A percentile compares a stretch with the other conserved stretches of the same genome.
phyloP scores from a whole-genome alignment of 1,140 invertebrate species.

The Tribolium castaneum region DNA sequence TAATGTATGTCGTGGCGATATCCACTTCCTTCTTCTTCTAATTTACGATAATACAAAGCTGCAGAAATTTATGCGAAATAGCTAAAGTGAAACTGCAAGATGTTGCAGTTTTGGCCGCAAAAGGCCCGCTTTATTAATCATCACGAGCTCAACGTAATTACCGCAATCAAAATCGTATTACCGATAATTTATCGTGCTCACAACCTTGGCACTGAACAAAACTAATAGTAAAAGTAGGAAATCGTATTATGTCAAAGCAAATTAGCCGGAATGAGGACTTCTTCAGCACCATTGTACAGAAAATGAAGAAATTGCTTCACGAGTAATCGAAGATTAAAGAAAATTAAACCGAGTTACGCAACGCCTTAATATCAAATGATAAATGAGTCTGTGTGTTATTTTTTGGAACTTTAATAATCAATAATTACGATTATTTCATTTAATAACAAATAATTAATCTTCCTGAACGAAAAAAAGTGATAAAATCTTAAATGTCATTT shows the following conservation, averaged over 20 bases:
- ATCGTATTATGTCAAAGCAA: conserved; percentile 7
- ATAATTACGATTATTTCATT: conserved; percentile 2
- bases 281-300: not conserved
- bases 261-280: not conserved
- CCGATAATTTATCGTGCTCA: not conserved
- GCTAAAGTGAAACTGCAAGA: not conserved
- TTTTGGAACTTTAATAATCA: not conserved
- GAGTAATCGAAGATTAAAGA: conserved; percentile 1
- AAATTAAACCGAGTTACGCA: conserved; percentile 4
- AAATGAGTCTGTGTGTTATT: not conserved
- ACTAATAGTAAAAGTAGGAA: conserved; percentile 4
- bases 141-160: conserved; percentile 2
- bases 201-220: conserved; percentile 4
- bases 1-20: not conserved
- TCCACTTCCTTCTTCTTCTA: conserved; percentile 15
- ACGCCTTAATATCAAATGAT: conserved; percentile 29
- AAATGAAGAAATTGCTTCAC: not conserved
- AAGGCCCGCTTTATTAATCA: conserved; percentile 27
- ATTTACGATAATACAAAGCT: conserved; percentile 9
- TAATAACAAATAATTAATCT: conserved; percentile 6
- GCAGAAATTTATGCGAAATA: conserved; percentile 9
- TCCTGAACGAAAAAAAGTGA: conserved; percentile 1
- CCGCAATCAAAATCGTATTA: conserved; percentile 28
- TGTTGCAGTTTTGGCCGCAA: not conserved
- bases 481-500: conserved; percentile 30